Conservation (phyloP, 2,888 invertebrate species). For the Eretmocerus hayati region DNA sequence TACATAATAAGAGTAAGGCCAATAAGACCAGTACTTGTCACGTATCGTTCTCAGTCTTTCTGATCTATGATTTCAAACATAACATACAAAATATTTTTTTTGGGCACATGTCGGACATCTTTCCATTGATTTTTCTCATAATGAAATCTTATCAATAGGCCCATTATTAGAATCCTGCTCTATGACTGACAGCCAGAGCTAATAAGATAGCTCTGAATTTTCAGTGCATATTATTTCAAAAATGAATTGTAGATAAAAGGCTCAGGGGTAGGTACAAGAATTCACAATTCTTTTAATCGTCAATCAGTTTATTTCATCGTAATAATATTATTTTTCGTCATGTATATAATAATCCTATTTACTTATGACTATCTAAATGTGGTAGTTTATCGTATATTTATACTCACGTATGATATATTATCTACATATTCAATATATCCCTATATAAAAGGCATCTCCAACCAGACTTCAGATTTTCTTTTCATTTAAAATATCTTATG, state of each 20-base stretch:
- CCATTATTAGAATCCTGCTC: too few relatives aligned
- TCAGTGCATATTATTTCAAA: background rate
- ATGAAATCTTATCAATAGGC: too few relatives aligned
- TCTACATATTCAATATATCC: slow-evolving; percentile 48
- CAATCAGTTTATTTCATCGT: slow-evolving; percentile 47
- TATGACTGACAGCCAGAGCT: too few relatives aligned
- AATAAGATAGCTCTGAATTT: too few relatives aligned
- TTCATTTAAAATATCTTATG: slow-evolving; percentile 46
- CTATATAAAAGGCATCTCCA: slow-evolving; percentile 48
- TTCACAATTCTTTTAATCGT: slow-evolving; percentile 35
- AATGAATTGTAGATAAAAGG: background rate
- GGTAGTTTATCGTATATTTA: slow-evolving; percentile 46
- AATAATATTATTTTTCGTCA: slow-evolving; percentile 43
- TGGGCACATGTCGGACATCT: too few relatives aligned
- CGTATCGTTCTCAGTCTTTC: too few relatives aligned
- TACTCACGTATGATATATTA: slow-evolving; percentile 48
- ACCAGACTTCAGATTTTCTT: slow-evolving; percentile 47
- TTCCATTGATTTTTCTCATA: too few relatives aligned
- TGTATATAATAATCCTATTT: slow-evolving; percentile 43
- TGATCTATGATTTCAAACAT: too few relatives aligned
- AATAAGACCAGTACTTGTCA: too few relatives aligned
- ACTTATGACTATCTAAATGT: slow-evolving; percentile 34
- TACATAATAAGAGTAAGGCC: too few relatives aligned
- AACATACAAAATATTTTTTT: too few relatives aligned
- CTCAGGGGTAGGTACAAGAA: slow-evolving; percentile 6